Conservation (phyloP, 2,113 vertebrate species). For the Mus pahari region DNA sequence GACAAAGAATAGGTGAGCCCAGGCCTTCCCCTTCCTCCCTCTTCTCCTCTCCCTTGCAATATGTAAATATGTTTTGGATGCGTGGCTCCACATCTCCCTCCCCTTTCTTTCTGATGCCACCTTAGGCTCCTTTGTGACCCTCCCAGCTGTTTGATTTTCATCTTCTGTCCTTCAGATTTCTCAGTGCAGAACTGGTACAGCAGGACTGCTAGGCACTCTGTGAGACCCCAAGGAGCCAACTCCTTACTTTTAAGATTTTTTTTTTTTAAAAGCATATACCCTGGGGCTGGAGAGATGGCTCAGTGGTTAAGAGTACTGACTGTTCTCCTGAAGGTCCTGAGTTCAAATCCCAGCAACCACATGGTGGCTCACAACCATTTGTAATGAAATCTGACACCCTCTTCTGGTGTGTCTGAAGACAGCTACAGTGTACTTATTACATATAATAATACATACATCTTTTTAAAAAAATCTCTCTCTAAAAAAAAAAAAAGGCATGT, state of each 20-base stretch:
- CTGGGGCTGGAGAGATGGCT: no score
- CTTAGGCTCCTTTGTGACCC: not conserved
- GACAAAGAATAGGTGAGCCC: not conserved
- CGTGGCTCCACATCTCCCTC: not conserved
- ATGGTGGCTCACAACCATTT: no score
- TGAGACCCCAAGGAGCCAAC: not conserved
- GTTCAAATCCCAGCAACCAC: no score
- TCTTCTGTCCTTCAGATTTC: not conserved
- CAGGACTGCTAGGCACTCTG: not conserved
- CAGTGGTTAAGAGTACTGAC: no score
- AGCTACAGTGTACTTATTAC: no score
- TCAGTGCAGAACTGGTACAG: not conserved
- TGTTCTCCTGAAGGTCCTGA: no score
- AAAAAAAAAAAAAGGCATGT: no score
- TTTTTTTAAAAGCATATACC: not conserved
- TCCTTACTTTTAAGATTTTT: not conserved
- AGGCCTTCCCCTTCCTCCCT: not conserved
- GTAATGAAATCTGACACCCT: no score
- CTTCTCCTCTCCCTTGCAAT: not conserved
- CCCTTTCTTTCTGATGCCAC: not conserved
- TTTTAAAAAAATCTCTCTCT: no score
- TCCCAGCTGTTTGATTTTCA: not conserved
- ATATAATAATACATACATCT: no score
- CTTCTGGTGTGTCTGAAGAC: no score
- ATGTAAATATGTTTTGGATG: not conserved